A percentile compares a stretch with the other conserved stretches of the same genome.
phyloP scores from a whole-genome alignment of 2,113 vertebrate genomes.

The Eurystomus gularis region DNA sequence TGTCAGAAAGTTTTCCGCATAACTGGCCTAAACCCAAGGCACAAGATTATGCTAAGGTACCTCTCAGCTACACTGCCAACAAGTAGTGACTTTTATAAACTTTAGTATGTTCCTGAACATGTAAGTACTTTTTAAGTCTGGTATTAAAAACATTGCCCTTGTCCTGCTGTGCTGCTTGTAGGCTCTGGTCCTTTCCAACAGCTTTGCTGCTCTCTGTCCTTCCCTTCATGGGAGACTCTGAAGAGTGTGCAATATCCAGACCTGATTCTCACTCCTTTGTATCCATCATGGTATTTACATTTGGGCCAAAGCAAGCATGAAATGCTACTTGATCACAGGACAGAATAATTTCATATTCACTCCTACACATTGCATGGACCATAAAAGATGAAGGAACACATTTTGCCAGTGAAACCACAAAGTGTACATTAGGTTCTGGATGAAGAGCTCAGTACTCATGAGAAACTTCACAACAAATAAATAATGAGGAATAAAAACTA shows the following conservation, averaged over 20 bases:
- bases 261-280: not conserved
- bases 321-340: not conserved
- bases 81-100: not conserved
- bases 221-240: not conserved
- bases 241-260: not conserved
- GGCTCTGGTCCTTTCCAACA: not conserved
- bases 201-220: not conserved
- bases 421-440: not conserved
- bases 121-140: not conserved
- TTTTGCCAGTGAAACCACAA: not conserved
- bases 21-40: not conserved
- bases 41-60: not conserved
- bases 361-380: not conserved
- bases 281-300: not conserved
- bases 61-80: not conserved
- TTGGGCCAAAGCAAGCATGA: not conserved
- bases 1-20: not conserved
- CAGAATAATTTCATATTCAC: not conserved
- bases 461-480: not conserved
- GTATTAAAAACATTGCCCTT: not conserved
- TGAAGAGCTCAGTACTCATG: not conserved
- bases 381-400: not conserved
- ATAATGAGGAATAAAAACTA: not conserved
- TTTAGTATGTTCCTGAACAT: not conserved
- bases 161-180: not conserved